Conservation (phyloP, 1,140 invertebrate genomes). For the Polypedilum vanderplanki region DNA sequence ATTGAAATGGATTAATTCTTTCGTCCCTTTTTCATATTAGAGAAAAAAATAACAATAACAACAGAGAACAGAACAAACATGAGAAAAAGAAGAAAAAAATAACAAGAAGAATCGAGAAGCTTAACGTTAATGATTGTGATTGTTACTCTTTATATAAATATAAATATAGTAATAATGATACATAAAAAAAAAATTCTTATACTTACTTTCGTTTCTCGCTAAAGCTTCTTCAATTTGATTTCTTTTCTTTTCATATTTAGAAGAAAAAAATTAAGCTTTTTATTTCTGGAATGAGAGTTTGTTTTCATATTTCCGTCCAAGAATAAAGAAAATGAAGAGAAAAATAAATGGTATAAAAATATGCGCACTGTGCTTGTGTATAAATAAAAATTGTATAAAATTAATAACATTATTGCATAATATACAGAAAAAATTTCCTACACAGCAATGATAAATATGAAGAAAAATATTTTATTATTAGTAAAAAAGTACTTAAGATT, state of each 20-base stretch:
- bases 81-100: neutral
- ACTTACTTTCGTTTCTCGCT: neutral
- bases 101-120: neutral
- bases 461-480: no score
- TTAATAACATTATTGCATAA: neutral
- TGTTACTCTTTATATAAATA: conserved; percentile 22
- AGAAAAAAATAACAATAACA: neutral
- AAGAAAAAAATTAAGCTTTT: no score
- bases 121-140: conserved; percentile 29
- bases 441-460: neutral
- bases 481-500: no score
- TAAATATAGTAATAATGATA: conserved; percentile 2
- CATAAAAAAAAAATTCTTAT: neutral
- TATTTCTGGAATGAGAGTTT: neutral
- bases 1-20: conserved; percentile 3
- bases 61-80: neutral
- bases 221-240: neutral
- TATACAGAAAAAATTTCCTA: neutral
- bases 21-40: neutral
- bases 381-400: conserved; percentile 2
- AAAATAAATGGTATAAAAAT: neutral
- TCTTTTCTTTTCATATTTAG: no score
- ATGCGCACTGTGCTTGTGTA: conserved; percentile 16
- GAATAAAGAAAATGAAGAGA: neutral
- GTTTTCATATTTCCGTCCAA: conserved; percentile 17